Evolutionary conservation across 2,888 invertebrate genomes (phyloP), one percentile per base, ranked within the genome.

Genomic region (Trissoscelio sp.): DNA sequence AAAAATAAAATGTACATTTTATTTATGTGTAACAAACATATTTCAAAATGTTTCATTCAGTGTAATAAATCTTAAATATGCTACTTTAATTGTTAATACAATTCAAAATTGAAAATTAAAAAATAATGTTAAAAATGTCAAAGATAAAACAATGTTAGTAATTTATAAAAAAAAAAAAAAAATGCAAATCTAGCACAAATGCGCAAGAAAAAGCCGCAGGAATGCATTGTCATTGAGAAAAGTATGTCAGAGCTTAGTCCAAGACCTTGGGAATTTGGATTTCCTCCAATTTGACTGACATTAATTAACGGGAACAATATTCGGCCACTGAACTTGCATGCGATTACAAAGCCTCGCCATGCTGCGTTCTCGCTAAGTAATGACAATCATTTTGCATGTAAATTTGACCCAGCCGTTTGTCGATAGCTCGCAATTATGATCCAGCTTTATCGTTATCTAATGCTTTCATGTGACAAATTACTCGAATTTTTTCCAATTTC

Each of bases 201-300:
- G 14, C 18, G 9, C 6, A 34, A 12, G n/a, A 34, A 42, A 60
- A 28, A 44, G 16, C n/a, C 11, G 7, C 62, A 46, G 46, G 62
- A 62, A 62, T 46, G 44, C 44, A 46, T 58, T 58, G 24, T 51
- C 51, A 22, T 48, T 12, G 12, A 11, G 51, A 42, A 67, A 67
- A 67, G 44, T 67, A 31, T 67, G 67, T 55, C 67, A 55, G 42
- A 53, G 24, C 24, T 31, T 28, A 67, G 55, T 37, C 31, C 31
- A 48, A 70, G 67, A 69, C 60, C 67, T 67, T 69, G 48, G 34
- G 6, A 69, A 60, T 77, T 77, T 77, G 69, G 69, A 69, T 53
- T 67, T 53, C 42, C 16, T 77, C 77, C 77, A 77, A 69, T 22
- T 69, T 60, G 44, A 42, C 53, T 34, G 62, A 34, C 44, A 69